Evolutionary conservation across 2,113 vertebrate species (phyloP).

Genomic region (Montifringilla adamsi): DNA sequence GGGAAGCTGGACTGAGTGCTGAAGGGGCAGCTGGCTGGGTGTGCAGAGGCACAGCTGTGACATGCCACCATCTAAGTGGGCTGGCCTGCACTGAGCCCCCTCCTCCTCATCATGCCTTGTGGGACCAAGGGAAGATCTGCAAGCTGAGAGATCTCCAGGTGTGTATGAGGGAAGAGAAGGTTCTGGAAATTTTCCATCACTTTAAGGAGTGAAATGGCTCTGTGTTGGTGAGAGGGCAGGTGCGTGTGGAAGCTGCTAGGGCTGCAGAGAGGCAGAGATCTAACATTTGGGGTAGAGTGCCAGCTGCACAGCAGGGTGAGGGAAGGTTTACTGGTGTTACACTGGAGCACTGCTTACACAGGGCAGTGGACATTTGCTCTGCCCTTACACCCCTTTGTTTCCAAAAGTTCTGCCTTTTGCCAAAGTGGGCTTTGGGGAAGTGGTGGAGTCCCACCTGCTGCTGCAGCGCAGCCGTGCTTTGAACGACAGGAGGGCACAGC

Average conservation of each 20-base stretch:
- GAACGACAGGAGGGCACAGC: background rate
- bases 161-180: background rate
- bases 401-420: background rate
- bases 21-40: background rate
- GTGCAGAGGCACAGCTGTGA: background rate
- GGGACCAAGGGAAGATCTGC: background rate
- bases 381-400: background rate
- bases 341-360: background rate
- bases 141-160: background rate
- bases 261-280: background rate
- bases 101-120: background rate
- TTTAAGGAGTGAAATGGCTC: background rate
- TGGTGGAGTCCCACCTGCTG: background rate
- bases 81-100: background rate
- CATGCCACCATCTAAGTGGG: background rate
- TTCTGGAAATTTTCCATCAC: background rate
- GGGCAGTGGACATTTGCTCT: background rate
- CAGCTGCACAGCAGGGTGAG: background rate
- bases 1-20: background rate
- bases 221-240: background rate
- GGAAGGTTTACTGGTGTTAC: background rate
- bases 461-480: rapidly evolving
- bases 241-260: background rate
- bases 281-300: rapidly evolving
- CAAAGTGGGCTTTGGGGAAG: background rate